Evolutionary conservation across 1,140 invertebrate species (phyloP), one percentile per base, ranked within the genome.

Genomic region (Cherax destructor): DNA sequence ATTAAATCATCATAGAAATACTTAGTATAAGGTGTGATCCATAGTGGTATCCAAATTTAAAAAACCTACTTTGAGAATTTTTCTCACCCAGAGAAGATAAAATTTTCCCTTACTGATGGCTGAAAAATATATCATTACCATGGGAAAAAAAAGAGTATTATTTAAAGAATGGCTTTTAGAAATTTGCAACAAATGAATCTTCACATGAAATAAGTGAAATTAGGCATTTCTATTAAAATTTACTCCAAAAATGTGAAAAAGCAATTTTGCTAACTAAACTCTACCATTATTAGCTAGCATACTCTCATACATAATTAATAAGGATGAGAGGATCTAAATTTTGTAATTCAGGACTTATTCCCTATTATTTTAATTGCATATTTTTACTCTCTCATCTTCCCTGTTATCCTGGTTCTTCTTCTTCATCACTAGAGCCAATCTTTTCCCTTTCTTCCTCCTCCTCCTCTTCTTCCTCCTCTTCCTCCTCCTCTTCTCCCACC

Each of bases 331-430:
- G 30, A 74, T 30, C 30, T 74, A 30, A 74, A 10, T 74, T 6
- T 74, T 77, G 24, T 52, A 52, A 52, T 77, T 78, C 72, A 76
- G 50, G 52, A 59, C 74, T 77, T n/a, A 52, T 24, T 72, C 52
- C 76, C 56, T 80, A 9, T 59, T 41, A 9, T 87, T 52, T 56
- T 49, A 41, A 56, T 21, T 56, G 79, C 50, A 30, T 47, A 86
- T 52, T 11, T n/a, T 76, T 50, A 52, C 21, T 56, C 16, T 83
- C 74, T 41, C 87, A n/a, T 21, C 47, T 65, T 52, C 83, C 61
- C 56, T 84, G 81, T 90, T 90, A 83, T 77, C 81, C 88, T 78
- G 80, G 80, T 78, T 91, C 88, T 50, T 91, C 88, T 65, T 91
- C 88, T 16, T 90, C 88, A 13, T 90, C 88, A 18, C 81, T 83